Conservation (phyloP, 2,113 vertebrate genomes). For the Peucedramus taeniatus region DNA sequence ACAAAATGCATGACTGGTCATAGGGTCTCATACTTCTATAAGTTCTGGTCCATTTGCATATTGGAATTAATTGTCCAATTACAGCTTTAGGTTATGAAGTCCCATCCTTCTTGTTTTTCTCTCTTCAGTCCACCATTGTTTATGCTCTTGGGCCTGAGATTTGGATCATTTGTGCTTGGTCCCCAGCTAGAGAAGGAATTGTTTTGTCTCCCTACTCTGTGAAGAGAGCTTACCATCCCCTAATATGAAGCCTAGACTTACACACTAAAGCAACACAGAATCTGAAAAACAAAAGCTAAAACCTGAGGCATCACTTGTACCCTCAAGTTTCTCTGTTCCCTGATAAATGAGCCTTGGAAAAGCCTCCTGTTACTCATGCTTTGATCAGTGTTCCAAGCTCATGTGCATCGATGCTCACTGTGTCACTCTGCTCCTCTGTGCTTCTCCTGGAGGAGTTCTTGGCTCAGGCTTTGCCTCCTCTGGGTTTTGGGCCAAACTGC, state of each 20-base stretch:
- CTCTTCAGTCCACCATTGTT: not conserved
- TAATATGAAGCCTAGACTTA: not conserved
- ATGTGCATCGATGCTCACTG: fast-evolving
- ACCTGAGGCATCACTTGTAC: not conserved
- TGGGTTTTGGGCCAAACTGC: not conserved
- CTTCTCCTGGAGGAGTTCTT: not conserved
- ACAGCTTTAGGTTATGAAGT: not conserved
- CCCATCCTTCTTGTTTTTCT: not conserved
- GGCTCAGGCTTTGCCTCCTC: not conserved
- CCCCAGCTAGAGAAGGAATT: not conserved
- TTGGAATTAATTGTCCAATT: not conserved
- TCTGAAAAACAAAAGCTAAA: not conserved
- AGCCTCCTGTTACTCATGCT: not conserved
- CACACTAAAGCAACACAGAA: not conserved
- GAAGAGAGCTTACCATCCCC: not conserved
- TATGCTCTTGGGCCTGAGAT: not conserved
- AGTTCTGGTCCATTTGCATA: not conserved
- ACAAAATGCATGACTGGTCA: not conserved
- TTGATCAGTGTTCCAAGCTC: not conserved
- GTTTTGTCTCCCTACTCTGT: not conserved
- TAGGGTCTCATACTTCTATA: not conserved
- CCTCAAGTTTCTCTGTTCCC: not conserved
- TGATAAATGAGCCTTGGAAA: not conserved
- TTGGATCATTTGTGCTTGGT: not conserved
- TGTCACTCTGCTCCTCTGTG: not conserved